Conservation (phyloP, 1,140 invertebrate genomes). For the Paralvinella palmiformis region DNA sequence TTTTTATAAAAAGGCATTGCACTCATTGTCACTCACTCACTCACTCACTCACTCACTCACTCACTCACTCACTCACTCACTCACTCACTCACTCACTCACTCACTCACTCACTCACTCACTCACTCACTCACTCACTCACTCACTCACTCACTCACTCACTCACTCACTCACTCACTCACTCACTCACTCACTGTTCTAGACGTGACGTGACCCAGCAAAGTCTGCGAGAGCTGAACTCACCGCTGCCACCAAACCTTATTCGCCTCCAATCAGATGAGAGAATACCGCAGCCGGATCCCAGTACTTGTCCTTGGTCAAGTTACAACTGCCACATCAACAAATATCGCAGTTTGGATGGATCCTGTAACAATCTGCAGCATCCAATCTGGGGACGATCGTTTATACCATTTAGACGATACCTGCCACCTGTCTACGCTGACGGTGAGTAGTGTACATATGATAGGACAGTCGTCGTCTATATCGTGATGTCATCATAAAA, state of each 20-base stretch:
- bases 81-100: no score
- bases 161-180: no score
- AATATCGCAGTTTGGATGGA: slow-evolving; percentile 80
- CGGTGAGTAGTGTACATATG: slow-evolving; percentile 62
- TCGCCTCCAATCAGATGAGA: neutral
- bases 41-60: no score
- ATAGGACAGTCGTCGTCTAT: neutral
- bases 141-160: no score
- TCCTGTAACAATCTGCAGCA: slow-evolving; percentile 86
- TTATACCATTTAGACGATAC: slow-evolving; percentile 74
- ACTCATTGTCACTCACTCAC: no score
- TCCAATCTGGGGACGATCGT: slow-evolving; percentile 81
- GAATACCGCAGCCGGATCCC: neutral
- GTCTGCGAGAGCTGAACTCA: neutral
- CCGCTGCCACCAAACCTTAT: neutral
- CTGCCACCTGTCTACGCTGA: slow-evolving; percentile 86
- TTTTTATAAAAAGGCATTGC: no score
- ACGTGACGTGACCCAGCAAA: no score
- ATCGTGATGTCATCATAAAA: neutral
- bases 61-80: no score
- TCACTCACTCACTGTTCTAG: no score
- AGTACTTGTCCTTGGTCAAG: neutral
- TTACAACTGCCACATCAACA: slow-evolving; percentile 30
- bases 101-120: no score
- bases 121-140: no score